Conservation (phyloP, 1,140 invertebrate genomes). For the Macrostomum lignano region DNA sequence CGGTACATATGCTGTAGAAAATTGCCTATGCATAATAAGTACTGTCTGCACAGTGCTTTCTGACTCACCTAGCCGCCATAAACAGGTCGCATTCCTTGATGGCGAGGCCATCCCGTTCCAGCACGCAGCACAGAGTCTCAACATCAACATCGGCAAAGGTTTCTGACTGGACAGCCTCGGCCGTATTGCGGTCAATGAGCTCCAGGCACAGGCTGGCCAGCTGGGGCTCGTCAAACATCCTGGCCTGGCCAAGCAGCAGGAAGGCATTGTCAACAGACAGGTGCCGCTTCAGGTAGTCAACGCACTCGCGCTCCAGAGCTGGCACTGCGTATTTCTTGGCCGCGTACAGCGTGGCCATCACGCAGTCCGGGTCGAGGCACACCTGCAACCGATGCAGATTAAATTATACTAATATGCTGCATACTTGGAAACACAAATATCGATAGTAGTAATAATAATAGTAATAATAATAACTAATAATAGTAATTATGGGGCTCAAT, state of each 20-base stretch:
- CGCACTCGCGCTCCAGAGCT: constrained; percentile 49
- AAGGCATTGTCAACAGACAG: constrained; percentile 56
- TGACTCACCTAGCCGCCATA: too few species aligned
- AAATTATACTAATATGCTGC: too few species aligned
- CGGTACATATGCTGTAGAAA: too few species aligned
- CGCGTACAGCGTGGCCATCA: constrained; percentile 56
- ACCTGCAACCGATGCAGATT: too few species aligned
- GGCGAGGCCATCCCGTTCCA: constrained; percentile 49
- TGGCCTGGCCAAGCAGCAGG: constrained; percentile 43
- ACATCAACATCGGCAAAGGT: constrained; percentile 59
- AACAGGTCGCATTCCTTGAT: constrained; percentile 54
- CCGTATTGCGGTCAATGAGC: constrained; percentile 49
- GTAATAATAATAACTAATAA: too few species aligned
- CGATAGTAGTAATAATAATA: too few species aligned
- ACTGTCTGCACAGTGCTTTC: too few species aligned
- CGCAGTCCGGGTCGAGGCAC: constrained; percentile 51
- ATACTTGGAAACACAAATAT: too few species aligned
- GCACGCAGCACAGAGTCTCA: constrained; percentile 45
- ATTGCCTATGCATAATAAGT: too few species aligned
- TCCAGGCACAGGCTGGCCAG: constrained; percentile 45
- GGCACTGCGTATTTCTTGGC: constrained; percentile 61
- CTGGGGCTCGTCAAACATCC: constrained; percentile 50
- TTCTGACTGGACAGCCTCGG: constrained; percentile 48
- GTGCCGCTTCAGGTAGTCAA: constrained; percentile 50
- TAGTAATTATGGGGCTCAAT: too few species aligned